These are phyloP conservation scores for Phaethon lepturus DNA, from an alignment of 2,113 vertebrate species.

Conservation along the genomic window DNA sequence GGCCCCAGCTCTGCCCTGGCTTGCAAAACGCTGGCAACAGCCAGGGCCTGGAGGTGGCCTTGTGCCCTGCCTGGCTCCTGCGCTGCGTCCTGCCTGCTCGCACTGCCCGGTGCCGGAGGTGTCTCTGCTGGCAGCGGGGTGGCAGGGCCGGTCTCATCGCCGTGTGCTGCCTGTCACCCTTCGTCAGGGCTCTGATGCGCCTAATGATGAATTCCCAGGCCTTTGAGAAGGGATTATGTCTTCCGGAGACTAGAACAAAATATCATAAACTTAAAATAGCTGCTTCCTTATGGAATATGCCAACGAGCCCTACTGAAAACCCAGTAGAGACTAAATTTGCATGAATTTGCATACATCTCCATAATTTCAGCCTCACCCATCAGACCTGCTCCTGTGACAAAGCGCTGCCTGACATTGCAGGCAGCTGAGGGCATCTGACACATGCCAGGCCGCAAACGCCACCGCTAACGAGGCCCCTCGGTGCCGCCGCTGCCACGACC, in stretches of 20 bases:
- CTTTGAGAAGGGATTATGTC: slow-evolving; percentile 39
- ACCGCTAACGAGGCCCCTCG: accelerated
- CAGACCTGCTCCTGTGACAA: neutral
- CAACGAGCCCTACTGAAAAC: slow-evolving; percentile 30
- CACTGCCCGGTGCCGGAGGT: neutral
- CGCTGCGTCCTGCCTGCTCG: neutral
- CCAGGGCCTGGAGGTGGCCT: neutral
- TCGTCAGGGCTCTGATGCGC: neutral
- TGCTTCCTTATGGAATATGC: slow-evolving; percentile 40
- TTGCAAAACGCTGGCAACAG: accelerated
- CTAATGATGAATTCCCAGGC: neutral
- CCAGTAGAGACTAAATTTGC: slow-evolving; percentile 14
- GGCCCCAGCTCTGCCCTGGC: neutral
- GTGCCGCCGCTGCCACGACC: neutral
- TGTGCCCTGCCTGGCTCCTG: neutral
- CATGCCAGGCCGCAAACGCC: neutral
- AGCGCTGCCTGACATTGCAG: neutral
- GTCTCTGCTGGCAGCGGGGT: neutral
- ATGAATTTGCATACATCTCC: slow-evolving; percentile 42
- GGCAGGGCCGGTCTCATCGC: neutral
- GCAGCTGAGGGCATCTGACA: neutral
- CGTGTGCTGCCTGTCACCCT: neutral
- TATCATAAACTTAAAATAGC: slow-evolving; percentile 54
- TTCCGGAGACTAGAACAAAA: slow-evolving; percentile 44
- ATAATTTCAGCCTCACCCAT: slow-evolving; percentile 26